Conservation (phyloP, 2,113 vertebrate species). For the Phocoena phocoena region DNA sequence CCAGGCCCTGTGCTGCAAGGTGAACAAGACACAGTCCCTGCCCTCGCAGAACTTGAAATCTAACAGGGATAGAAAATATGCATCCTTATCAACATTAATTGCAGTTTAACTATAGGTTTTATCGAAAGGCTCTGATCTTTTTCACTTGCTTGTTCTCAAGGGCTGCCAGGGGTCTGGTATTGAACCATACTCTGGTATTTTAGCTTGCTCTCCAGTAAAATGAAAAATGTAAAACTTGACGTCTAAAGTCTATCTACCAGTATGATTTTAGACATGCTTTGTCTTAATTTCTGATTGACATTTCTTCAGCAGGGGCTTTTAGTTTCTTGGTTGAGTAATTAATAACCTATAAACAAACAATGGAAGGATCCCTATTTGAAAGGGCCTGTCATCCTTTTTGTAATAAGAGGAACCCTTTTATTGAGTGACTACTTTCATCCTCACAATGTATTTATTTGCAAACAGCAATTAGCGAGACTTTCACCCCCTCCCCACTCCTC, state of each 20-base stretch:
- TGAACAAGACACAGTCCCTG: neutral
- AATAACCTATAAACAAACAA: slow-evolving; percentile 16
- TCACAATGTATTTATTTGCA: neutral
- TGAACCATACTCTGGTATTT: neutral
- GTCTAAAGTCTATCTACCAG: neutral
- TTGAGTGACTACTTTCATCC: neutral
- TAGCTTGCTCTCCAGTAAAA: neutral
- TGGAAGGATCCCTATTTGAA: neutral
- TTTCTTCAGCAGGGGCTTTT: neutral
- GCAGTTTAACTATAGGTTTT: neutral
- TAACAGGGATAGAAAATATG: neutral
- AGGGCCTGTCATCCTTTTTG: neutral
- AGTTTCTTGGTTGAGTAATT: slow-evolving; percentile 1
- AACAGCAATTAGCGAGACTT: slow-evolving; percentile 12
- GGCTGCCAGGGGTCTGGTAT: neutral
- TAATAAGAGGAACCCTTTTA: slow-evolving; percentile 30
- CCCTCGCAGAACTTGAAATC: neutral
- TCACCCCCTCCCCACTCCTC: neutral
- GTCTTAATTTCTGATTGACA: slow-evolving; percentile 23
- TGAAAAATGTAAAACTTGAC: neutral
- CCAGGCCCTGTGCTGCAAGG: neutral
- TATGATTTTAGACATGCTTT: neutral
- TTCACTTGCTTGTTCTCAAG: neutral
- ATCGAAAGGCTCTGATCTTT: neutral
- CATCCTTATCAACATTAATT: neutral